Evolutionary conservation across 1,140 invertebrate genomes (phyloP).

Genomic region (Oppia nitens): DNA sequence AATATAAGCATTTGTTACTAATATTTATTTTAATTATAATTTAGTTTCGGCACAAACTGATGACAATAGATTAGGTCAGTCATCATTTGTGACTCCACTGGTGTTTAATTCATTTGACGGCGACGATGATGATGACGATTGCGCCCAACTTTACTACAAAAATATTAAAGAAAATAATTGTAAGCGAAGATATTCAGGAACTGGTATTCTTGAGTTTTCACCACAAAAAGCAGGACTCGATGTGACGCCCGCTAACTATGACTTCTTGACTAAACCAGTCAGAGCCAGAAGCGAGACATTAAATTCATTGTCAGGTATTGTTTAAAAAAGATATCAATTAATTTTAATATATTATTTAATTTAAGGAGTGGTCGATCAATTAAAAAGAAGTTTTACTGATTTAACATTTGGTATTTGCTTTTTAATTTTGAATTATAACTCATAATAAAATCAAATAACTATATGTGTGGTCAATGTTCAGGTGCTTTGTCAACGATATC

Average conservation of each 20-base stretch:
- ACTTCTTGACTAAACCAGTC: slow-evolving; percentile 40
- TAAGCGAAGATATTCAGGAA: slow-evolving; percentile 22
- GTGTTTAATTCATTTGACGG: slow-evolving; percentile 4
- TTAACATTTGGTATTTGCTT: slow-evolving; percentile 7
- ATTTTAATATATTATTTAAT: neutral
- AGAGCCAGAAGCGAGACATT: neutral
- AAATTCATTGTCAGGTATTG: neutral
- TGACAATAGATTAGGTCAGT: neutral
- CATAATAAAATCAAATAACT: no score
- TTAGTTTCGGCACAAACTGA: neutral
- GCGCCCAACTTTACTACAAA: neutral
- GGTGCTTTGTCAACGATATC: neutral
- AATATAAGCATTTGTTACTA: neutral
- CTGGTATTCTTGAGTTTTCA: slow-evolving; percentile 54
- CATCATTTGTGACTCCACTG: neutral
- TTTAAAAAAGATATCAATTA: neutral
- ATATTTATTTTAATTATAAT: neutral
- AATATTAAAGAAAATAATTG: neutral
- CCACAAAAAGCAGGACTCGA: slow-evolving; percentile 73
- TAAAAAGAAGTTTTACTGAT: slow-evolving; percentile 10
- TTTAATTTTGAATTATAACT: no score
- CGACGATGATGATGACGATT: slow-evolving; percentile 25
- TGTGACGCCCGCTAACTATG: slow-evolving; percentile 63
- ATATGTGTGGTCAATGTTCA: no score
- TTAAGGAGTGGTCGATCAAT: slow-evolving; percentile 9